These are phyloP conservation scores for Phylloscopus collybita DNA, from an alignment of 2,797 vertebrate genomes.

Conservation along the genomic window DNA sequence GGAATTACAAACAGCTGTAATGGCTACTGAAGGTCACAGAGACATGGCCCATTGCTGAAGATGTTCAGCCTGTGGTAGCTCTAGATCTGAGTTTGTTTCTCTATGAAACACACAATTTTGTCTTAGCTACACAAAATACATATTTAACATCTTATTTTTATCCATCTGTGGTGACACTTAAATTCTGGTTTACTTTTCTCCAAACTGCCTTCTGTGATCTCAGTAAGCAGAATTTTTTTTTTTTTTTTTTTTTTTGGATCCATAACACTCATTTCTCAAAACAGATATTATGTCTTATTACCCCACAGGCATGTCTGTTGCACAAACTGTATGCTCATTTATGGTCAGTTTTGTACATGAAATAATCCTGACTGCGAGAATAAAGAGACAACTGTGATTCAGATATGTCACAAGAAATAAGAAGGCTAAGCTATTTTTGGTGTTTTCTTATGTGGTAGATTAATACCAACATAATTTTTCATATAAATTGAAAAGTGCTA, in stretches of 20 bases:
- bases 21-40: not conserved
- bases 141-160: conserved; percentile 15
- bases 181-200: conserved; percentile 15
- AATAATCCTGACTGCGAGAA: not conserved
- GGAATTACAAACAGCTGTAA: not conserved
- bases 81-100: not conserved
- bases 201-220: conserved; percentile 8
- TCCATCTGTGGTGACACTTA: not conserved
- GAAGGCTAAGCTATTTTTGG: not conserved
- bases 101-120: not conserved
- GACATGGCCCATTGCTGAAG: not conserved
- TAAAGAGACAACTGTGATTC: not conserved
- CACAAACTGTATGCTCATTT: conserved; percentile 32
- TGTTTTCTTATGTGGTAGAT: not conserved
- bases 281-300: not conserved
- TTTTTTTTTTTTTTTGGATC: not conserved
- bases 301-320: not conserved
- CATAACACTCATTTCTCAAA: conserved; percentile 1
- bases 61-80: not conserved
- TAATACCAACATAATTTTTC: not conserved
- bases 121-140: conserved; percentile 3
- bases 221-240: not conserved
- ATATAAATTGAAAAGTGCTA: not conserved
- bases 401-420: not conserved
- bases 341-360: not conserved